A percentile compares a stretch with the other conserved stretches of the same genome.
phyloP scores from a whole-genome alignment of 2,797 vertebrate species.

The Cephalopachus bancanus region DNA sequence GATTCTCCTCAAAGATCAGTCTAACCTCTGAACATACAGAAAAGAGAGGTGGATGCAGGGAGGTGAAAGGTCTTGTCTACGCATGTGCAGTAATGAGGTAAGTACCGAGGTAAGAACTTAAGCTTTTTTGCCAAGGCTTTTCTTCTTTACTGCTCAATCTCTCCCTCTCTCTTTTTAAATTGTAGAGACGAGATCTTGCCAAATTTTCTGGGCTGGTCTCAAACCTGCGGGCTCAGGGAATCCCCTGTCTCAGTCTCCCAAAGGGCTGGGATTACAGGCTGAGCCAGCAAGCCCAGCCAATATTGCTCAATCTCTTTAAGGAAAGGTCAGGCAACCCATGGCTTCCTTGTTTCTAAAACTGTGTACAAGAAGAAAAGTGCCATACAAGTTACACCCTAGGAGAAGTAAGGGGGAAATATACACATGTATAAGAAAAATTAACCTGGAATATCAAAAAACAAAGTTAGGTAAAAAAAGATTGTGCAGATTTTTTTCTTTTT shows the following conservation, averaged over 20 bases:
- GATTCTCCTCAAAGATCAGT: rapidly evolving
- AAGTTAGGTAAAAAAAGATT: not conserved
- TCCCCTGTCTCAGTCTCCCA: too few relatives aligned
- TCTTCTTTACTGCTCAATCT: not conserved
- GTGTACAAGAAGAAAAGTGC: too few relatives aligned
- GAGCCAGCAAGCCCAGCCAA: too few relatives aligned
- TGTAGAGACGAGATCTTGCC: too few relatives aligned
- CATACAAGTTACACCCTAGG: not conserved
- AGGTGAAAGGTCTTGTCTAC: too few relatives aligned
- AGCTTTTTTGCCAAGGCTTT: not conserved
- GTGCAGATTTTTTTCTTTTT: not conserved
- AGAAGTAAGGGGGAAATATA: not conserved
- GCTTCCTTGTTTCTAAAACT: not conserved
- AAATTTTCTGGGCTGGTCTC: too few relatives aligned
- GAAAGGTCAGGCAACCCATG: not conserved
- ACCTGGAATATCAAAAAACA: not conserved
- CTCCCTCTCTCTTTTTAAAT: not conserved
- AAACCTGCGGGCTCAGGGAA: too few relatives aligned
- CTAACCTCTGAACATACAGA: not conserved
- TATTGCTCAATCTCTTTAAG: not conserved
- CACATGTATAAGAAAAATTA: not conserved
- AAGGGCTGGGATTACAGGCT: too few relatives aligned
- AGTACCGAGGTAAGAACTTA: not conserved
- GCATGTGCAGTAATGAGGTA: not conserved
- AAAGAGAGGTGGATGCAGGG: not conserved